phyloP scores from a whole-genome alignment of 2,888 invertebrate species.

The Dynastes hyllus region DNA sequence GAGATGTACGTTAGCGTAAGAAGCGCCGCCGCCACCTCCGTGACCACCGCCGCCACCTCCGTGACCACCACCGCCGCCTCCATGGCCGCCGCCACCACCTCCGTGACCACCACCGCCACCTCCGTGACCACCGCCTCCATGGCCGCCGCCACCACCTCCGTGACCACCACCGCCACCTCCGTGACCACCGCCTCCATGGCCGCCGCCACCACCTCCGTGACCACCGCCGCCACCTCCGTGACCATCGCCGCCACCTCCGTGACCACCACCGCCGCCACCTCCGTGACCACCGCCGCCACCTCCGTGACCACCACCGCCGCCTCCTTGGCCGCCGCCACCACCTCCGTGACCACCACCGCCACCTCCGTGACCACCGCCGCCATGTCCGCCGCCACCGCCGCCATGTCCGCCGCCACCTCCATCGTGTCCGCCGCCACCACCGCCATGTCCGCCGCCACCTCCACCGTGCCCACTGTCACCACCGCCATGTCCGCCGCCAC shows the following conservation, averaged over 20 bases:
- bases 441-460: not conserved
- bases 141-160: not conserved
- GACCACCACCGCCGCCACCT: not conserved
- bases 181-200: not conserved
- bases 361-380: not conserved
- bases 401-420: not conserved
- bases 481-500: not conserved
- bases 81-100: not conserved
- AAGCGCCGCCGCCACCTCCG: conserved; percentile 15
- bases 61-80: conserved; percentile 4
- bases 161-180: not conserved
- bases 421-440: not conserved
- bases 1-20: conserved; percentile 40
- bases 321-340: not conserved
- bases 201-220: not conserved
- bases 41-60: conserved; percentile 3
- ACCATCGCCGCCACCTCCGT: not conserved
- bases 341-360: not conserved
- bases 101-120: not conserved
- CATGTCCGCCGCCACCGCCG: not conserved
- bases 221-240: not conserved
- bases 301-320: not conserved
- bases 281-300: not conserved
- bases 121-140: not conserved
- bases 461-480: not conserved